Evolutionary conservation across 2,888 invertebrate genomes (phyloP).

Genomic region (Polydrusus cervinus): DNA sequence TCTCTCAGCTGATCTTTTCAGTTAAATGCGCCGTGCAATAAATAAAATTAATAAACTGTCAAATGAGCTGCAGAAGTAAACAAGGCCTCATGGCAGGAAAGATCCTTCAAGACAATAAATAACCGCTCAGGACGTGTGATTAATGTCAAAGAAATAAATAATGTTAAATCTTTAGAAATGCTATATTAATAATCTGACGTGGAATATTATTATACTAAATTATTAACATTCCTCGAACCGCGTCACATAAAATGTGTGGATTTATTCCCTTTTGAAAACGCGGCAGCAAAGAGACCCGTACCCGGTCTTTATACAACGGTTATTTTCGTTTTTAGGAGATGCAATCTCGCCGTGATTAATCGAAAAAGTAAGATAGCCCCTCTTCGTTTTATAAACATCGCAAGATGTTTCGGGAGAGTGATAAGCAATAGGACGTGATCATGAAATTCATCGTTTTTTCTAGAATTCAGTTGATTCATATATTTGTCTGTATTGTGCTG

Average conservation of each 20-base stretch:
- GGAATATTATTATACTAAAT: constrained; percentile 62
- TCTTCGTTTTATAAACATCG: constrained; percentile 24
- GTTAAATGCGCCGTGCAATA: neutral
- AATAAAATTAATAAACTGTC: constrained; percentile 48
- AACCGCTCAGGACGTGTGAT: constrained; percentile 60
- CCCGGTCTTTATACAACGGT: constrained; percentile 35
- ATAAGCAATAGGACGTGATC: no score
- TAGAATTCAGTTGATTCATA: no score
- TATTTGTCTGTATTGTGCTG: no score
- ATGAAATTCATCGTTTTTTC: no score
- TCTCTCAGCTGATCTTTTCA: neutral
- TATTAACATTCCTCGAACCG: constrained; percentile 57
- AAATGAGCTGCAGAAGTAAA: constrained; percentile 38
- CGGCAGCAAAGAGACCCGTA: constrained; percentile 29
- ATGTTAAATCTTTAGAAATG: constrained; percentile 60
- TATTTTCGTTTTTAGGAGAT: constrained; percentile 40
- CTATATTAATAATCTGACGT: constrained; percentile 60
- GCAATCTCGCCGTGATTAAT: constrained; percentile 39
- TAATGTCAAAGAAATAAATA: constrained; percentile 62
- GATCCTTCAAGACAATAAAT: constrained; percentile 58
- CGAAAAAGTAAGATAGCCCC: constrained; percentile 31
- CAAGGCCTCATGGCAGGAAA: constrained; percentile 25
- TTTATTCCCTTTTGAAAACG: constrained; percentile 50
- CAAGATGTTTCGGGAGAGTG: no score
- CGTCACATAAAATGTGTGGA: constrained; percentile 56